Evolutionary conservation across 2,113 vertebrate genomes (phyloP).

Genomic region (Rutilus rutilus): DNA sequence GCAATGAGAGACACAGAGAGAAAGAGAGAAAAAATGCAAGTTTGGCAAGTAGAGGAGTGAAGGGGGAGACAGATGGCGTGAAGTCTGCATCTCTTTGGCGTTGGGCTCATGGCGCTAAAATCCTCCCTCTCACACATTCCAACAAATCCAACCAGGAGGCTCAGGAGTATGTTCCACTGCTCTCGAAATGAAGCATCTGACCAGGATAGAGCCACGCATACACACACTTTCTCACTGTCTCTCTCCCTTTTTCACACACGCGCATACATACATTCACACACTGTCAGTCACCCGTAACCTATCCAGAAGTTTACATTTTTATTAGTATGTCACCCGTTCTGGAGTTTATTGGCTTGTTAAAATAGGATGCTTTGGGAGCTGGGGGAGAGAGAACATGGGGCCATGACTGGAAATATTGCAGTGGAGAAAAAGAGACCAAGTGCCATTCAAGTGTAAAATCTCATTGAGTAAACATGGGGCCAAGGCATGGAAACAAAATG

Average conservation of each 20-base stretch:
- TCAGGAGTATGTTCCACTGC: conserved; percentile 77
- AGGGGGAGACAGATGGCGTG: conserved; percentile 85
- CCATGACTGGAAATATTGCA: conserved; percentile 53
- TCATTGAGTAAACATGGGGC: conserved; percentile 65
- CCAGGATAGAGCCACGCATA: conserved; percentile 59
- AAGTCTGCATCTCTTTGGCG: conserved; percentile 84
- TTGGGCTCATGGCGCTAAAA: conserved; percentile 82
- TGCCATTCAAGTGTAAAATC: conserved; percentile 67
- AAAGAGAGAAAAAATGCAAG: conserved; percentile 75
- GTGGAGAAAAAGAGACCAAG: conserved; percentile 45
- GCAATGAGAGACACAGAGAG: conserved; percentile 43
- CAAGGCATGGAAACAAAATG: conserved; percentile 57
- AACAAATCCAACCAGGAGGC: conserved; percentile 84
- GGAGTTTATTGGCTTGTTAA: conserved; percentile 56
- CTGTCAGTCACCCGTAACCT: conserved; percentile 46
- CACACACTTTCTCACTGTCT: conserved; percentile 44
- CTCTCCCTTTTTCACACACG: conserved; percentile 39
- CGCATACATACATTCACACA: conserved; percentile 54
- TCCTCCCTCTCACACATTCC: conserved; percentile 84
- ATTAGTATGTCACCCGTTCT: conserved; percentile 52
- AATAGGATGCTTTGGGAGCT: conserved; percentile 56
- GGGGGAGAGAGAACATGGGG: conserved; percentile 40
- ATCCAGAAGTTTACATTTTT: conserved; percentile 57
- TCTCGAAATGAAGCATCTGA: conserved; percentile 67
- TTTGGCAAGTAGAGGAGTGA: conserved; percentile 78